Percentiles rank a stretch among this genome's conserved stretches.
Evolutionary conservation across 2,888 invertebrate genomes (phyloP).

Genomic region (Amphimallon solstitiale): DNA sequence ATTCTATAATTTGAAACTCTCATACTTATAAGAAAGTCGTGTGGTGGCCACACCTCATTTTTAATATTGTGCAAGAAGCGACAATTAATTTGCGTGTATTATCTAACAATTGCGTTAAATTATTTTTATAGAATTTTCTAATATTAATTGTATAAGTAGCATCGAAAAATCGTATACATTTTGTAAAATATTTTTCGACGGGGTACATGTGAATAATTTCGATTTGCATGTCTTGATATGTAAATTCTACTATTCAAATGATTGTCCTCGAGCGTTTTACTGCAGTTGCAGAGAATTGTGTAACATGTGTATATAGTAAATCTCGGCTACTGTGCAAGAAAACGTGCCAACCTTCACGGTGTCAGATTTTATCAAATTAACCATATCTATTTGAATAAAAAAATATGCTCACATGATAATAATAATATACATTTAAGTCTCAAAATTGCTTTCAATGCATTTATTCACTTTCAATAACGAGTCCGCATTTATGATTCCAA

Average conservation of each 20-base stretch:
- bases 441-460: conserved; percentile 6
- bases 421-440: conserved; percentile 1
- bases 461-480: conserved; percentile 18
- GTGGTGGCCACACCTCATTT: too few relatives aligned
- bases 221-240: not conserved
- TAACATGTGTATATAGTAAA: conserved; percentile 33
- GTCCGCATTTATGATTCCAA: not conserved
- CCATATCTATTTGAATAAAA: conserved; percentile 18
- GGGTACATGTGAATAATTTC: not conserved
- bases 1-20: too few relatives aligned
- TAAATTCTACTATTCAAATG: conserved; percentile 30
- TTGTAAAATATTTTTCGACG: too few relatives aligned
- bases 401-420: conserved; percentile 1
- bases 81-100: too few relatives aligned
- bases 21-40: too few relatives aligned
- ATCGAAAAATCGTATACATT: too few relatives aligned
- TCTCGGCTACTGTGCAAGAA: conserved; percentile 38
- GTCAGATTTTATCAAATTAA: conserved; percentile 42
- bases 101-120: too few relatives aligned
- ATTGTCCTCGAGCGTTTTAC: conserved; percentile 41
- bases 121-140: too few relatives aligned
- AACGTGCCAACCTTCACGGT: conserved; percentile 45
- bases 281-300: conserved; percentile 27
- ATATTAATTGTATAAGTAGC: too few relatives aligned
- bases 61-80: too few relatives aligned